Percentiles rank a stretch among this genome's conserved stretches.
These are phyloP conservation scores for Proteles cristata DNA, from an alignment of 2,113 vertebrate genomes.

Conservation along the genomic window DNA sequence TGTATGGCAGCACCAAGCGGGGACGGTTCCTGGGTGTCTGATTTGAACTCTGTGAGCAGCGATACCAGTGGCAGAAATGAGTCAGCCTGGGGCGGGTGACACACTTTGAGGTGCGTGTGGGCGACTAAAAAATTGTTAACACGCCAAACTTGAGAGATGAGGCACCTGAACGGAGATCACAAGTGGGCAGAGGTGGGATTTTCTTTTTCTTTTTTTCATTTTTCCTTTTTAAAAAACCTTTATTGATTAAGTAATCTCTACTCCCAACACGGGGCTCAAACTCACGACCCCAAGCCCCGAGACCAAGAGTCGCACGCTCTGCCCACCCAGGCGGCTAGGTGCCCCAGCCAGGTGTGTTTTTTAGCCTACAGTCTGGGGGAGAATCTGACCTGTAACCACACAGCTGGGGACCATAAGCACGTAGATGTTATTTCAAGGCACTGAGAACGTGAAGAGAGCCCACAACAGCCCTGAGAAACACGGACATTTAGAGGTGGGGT, in stretches of 20 bases:
- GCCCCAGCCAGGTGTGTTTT: background rate
- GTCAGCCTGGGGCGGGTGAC: background rate
- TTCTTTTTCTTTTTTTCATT: background rate
- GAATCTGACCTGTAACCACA: background rate
- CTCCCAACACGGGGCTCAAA: background rate
- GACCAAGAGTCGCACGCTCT: background rate
- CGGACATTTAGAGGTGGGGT: background rate
- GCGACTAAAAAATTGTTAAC: background rate
- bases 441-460: background rate
- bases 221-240: background rate
- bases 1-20: fast-evolving
- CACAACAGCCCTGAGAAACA: background rate
- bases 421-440: background rate
- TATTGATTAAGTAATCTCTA: background rate
- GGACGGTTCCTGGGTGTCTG: background rate
- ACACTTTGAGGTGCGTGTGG: background rate
- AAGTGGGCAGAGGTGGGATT: background rate
- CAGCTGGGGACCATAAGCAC: background rate
- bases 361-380: background rate
- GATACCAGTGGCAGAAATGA: background rate
- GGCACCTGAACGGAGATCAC: background rate
- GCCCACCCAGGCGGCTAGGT: fast-evolving
- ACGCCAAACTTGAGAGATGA: background rate
- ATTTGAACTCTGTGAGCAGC: background rate
- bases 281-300: background rate